Percentiles rank a stretch among this genome's conserved stretches.
These are phyloP conservation scores for Cyprichromis sp. DNA, from an alignment of 2,113 vertebrate genomes.

Conservation along the genomic window DNA sequence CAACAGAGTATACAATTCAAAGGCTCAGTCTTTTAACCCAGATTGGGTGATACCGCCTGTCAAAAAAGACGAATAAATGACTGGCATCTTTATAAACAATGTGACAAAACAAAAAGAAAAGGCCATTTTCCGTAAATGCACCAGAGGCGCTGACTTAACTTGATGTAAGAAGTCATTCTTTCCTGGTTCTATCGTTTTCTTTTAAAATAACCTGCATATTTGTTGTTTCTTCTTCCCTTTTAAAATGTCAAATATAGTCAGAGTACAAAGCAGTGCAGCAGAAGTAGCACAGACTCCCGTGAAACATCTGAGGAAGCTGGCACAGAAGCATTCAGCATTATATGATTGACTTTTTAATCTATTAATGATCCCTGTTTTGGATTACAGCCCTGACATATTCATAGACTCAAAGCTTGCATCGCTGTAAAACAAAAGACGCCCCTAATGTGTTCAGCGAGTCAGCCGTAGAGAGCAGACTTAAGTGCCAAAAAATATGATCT, in stretches of 20 bases:
- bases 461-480: background rate
- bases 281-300: background rate
- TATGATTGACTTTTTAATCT: background rate
- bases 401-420: slow-evolving; percentile 29
- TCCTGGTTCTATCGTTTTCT: background rate
- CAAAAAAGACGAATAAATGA: slow-evolving; percentile 47
- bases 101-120: background rate
- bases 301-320: background rate
- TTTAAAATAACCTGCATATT: background rate
- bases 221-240: background rate
- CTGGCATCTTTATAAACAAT: slow-evolving; percentile 40
- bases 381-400: slow-evolving; percentile 46
- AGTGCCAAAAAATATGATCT: slow-evolving; percentile 33
- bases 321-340: background rate
- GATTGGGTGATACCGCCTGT: slow-evolving; percentile 35
- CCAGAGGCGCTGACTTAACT: background rate
- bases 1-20: slow-evolving; percentile 38
- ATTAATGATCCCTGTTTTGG: slow-evolving; percentile 26
- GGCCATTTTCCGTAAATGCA: background rate
- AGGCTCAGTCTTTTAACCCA: slow-evolving; percentile 4
- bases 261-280: background rate
- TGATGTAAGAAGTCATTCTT: background rate
- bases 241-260: background rate
- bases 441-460: background rate
- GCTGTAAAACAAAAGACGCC: background rate